These are phyloP conservation scores for Typhlomys cinereus DNA, from an alignment of 2,113 vertebrate genomes.

Conservation along the genomic window DNA sequence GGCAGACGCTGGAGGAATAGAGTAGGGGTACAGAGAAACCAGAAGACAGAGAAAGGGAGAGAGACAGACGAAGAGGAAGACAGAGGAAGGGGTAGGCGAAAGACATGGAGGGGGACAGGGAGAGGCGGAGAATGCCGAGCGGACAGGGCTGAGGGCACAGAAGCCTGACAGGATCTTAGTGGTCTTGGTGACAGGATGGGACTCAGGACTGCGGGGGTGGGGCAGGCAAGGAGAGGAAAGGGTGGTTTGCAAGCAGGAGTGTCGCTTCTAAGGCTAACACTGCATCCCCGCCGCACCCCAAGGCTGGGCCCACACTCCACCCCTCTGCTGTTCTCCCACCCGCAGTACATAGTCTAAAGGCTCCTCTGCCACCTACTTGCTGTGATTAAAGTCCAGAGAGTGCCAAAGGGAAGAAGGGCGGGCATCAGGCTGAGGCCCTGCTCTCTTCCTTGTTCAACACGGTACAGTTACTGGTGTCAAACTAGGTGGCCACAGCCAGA, in stretches of 20 bases:
- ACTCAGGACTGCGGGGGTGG: slow-evolving; percentile 37
- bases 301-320: slow-evolving; percentile 5
- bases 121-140: slow-evolving; percentile 57
- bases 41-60: slow-evolving; percentile 50
- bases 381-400: slow-evolving; percentile 45
- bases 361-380: slow-evolving; percentile 50
- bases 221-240: slow-evolving; percentile 33
- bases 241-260: slow-evolving; percentile 49
- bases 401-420: not conserved
- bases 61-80: slow-evolving; percentile 28
- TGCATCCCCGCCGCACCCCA: slow-evolving; percentile 31
- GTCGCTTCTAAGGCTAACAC: slow-evolving; percentile 51
- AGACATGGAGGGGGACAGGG: slow-evolving; percentile 69
- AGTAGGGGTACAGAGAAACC: slow-evolving; percentile 56
- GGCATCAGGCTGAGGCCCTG: slow-evolving; percentile 1
- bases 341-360: slow-evolving; percentile 56
- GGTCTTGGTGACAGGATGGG: slow-evolving; percentile 71
- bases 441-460: not conserved
- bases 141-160: slow-evolving; percentile 29
- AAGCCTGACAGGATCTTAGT: slow-evolving; percentile 68
- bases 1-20: slow-evolving; percentile 51
- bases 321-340: not conserved
- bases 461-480: not conserved
- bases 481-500: not conserved
- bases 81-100: slow-evolving; percentile 54